A percentile compares a stretch with the other conserved stretches of the same genome.
Conservation (phyloP, 2,113 vertebrate genomes). For the Gymnorhina tibicen region DNA sequence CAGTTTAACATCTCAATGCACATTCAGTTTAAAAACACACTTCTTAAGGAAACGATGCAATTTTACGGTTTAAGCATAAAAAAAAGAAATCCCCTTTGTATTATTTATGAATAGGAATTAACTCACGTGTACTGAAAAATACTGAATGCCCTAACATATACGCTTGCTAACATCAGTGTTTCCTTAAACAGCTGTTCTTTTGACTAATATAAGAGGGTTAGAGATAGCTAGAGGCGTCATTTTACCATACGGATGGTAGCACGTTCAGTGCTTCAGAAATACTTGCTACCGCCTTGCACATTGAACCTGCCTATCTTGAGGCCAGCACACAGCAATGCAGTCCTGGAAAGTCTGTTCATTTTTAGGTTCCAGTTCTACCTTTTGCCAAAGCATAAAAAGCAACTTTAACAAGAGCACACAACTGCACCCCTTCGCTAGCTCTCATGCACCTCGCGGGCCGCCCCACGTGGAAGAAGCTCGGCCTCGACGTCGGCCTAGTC, state of each 20-base stretch:
- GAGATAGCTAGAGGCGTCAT: neutral
- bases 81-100: accelerated
- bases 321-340: too few relatives aligned
- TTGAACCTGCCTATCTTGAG: accelerated
- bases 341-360: accelerated
- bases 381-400: neutral
- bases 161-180: accelerated
- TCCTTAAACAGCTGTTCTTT: neutral
- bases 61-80: neutral
- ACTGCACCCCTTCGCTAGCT: neutral
- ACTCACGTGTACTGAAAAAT: accelerated
- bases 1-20: neutral
- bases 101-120: neutral
- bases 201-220: neutral
- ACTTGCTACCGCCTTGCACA: neutral
- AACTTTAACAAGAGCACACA: neutral
- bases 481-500: too few relatives aligned
- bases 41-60: neutral
- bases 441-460: neutral
- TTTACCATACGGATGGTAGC: accelerated
- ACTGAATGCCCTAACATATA: accelerated
- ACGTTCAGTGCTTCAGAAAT: neutral
- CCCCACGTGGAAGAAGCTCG: neutral
- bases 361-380: neutral
- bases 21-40: neutral